Percentiles rank a stretch among this genome's conserved stretches.
Conservation (phyloP, 2,888 invertebrate species). For the Lottia scabra region DNA sequence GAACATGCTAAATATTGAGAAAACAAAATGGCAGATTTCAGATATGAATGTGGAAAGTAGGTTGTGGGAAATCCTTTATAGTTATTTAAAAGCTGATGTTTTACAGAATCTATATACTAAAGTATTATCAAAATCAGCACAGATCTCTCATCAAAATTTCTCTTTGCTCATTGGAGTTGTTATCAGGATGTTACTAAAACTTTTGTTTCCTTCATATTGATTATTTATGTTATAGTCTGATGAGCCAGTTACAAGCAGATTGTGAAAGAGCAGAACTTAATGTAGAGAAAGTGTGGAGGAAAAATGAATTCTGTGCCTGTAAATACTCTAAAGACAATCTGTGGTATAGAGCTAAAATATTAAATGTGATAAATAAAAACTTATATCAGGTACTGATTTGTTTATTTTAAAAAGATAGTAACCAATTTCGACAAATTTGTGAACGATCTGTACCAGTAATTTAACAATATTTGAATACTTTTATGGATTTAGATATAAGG, state of each 20-base stretch:
- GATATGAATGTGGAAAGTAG: too few species aligned
- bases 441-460: background rate
- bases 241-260: conserved; percentile 39
- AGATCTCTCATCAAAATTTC: too few species aligned
- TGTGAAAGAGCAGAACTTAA: conserved; percentile 32
- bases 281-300: conserved; percentile 34
- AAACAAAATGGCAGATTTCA: too few species aligned
- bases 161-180: too few species aligned
- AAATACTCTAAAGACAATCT: conserved; percentile 71
- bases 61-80: too few species aligned
- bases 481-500: background rate
- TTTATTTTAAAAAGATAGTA: background rate
- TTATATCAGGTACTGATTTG: conserved; percentile 37
- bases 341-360: conserved; percentile 77
- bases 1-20: too few species aligned
- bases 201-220: too few species aligned
- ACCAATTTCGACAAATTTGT: background rate
- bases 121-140: too few species aligned
- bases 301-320: conserved; percentile 73
- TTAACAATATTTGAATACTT: too few species aligned
- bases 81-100: too few species aligned
- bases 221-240: conserved; percentile 40
- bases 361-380: conserved; percentile 36
- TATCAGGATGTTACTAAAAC: too few species aligned
- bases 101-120: too few species aligned